Evolutionary conservation across 1,140 invertebrate genomes (phyloP).

Genomic region (Drosophila ironensis): DNA sequence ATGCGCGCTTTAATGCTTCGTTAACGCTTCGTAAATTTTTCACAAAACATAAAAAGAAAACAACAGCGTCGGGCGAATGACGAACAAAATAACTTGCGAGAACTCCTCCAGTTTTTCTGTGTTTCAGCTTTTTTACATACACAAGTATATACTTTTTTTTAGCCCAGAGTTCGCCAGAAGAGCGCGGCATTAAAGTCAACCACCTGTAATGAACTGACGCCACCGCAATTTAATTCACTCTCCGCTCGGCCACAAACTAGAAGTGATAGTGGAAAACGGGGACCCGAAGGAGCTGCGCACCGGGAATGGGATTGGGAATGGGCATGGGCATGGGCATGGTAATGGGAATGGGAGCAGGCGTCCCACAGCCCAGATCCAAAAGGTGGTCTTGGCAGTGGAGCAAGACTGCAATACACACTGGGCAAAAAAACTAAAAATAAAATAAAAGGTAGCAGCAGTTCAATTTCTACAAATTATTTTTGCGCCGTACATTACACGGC

Average conservation of each 20-base stretch:
- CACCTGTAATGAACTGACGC: conserved; percentile 82
- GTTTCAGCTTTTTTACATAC: not conserved
- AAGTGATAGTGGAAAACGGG: conserved; percentile 7
- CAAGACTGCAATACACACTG: conserved; percentile 31
- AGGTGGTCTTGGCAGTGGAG: conserved; percentile 25
- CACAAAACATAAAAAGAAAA: conserved; percentile 49
- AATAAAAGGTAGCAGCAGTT: no score
- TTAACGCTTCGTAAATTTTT: conserved; percentile 81
- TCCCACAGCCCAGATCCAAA: not conserved
- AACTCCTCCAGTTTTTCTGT: not conserved
- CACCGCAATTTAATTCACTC: conserved; percentile 81
- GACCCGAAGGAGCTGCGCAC: not conserved
- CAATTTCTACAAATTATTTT: no score
- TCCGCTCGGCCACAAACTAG: conserved; percentile 24
- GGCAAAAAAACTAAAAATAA: not conserved
- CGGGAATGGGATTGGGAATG: conserved; percentile 25
- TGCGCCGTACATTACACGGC: no score
- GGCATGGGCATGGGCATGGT: not conserved
- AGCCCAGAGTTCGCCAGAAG: conserved; percentile 33
- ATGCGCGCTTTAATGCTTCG: conserved; percentile 82
- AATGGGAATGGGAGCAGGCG: conserved; percentile 7
- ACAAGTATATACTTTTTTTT: no score
- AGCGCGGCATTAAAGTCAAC: conserved; percentile 69
- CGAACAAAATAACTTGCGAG: conserved; percentile 50
- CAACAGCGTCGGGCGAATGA: conserved; percentile 14